Conservation (phyloP, 2,888 invertebrate species). For the Phania funesta region DNA sequence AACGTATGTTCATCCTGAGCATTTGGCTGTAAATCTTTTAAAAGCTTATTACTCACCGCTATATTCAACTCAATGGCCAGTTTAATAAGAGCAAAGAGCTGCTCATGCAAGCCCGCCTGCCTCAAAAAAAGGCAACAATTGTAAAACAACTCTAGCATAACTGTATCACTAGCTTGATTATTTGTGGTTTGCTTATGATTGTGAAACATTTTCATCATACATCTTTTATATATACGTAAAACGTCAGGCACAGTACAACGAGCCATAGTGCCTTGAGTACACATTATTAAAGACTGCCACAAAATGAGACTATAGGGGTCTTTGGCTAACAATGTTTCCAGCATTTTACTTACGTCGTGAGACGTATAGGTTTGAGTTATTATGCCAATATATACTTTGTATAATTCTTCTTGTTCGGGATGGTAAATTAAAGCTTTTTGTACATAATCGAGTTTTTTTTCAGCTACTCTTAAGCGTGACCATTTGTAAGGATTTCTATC, state of each 20-base stretch:
- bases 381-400: constrained; percentile 79
- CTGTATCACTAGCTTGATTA: constrained; percentile 70
- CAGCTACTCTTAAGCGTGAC: constrained; percentile 77
- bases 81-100: constrained; percentile 86
- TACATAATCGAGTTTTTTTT: constrained; percentile 84
- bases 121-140: constrained; percentile 82
- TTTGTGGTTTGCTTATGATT: constrained; percentile 48
- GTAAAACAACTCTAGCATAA: constrained; percentile 81
- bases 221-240: constrained; percentile 81
- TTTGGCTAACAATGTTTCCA: constrained; percentile 72
- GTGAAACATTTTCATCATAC: constrained; percentile 79
- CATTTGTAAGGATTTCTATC: constrained; percentile 77
- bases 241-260: constrained; percentile 84
- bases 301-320: constrained; percentile 76
- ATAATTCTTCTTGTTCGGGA: constrained; percentile 81
- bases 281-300: constrained; percentile 78
- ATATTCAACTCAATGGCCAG: constrained; percentile 86
- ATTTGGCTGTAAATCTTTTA: constrained; percentile 74
- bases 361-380: constrained; percentile 82
- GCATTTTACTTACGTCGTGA: constrained; percentile 82
- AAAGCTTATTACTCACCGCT: constrained; percentile 76
- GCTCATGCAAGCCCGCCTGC: constrained; percentile 88
- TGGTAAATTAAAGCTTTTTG: constrained; percentile 84
- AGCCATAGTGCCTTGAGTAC: constrained; percentile 82
- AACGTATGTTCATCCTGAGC: constrained; percentile 75